Evolutionary conservation across 35 echinoderm and acorn worm genomes (phyloP).

Genomic region (Hemicentrotus pulcherrimus): DNA sequence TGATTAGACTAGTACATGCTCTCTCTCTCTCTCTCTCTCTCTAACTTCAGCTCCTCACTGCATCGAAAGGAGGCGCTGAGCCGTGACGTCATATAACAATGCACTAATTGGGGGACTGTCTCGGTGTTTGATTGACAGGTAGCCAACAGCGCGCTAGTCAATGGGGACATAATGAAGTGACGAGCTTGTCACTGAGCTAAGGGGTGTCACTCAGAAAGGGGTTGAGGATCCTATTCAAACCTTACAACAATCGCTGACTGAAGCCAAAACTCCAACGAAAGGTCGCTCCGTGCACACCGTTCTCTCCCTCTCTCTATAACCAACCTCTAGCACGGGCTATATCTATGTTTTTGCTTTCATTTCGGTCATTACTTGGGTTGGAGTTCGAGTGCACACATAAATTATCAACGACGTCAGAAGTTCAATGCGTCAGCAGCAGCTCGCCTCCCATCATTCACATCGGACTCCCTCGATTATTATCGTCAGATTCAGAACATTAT

Average conservation of each 20-base stretch:
- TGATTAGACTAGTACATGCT: not conserved
- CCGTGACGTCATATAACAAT: conserved; percentile 56
- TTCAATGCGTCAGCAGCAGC: not conserved
- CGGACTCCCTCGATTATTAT: not conserved
- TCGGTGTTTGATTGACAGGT: conserved; percentile 38
- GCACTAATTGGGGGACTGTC: conserved; percentile 52
- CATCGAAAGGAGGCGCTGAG: conserved; percentile 17
- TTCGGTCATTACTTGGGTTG: not conserved
- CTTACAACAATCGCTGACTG: not conserved
- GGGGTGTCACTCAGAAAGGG: conserved; percentile 31
- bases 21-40: not conserved
- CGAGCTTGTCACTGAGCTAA: conserved; percentile 38
- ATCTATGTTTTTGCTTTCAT: not conserved
- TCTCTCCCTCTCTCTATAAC: not conserved
- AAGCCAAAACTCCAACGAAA: not conserved
- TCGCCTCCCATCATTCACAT: not conserved
- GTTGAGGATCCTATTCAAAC: not conserved
- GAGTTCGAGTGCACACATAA: conserved; percentile 8
- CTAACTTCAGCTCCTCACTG: not conserved
- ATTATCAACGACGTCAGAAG: not conserved
- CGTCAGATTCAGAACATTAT: not conserved
- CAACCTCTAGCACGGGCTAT: not conserved
- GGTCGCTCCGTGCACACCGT: not conserved
- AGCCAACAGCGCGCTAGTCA: not conserved
- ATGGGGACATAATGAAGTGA: conserved; percentile 56